Conservation (phyloP, 2,797 vertebrate species). For the Scyliorhinus canicula region DNA sequence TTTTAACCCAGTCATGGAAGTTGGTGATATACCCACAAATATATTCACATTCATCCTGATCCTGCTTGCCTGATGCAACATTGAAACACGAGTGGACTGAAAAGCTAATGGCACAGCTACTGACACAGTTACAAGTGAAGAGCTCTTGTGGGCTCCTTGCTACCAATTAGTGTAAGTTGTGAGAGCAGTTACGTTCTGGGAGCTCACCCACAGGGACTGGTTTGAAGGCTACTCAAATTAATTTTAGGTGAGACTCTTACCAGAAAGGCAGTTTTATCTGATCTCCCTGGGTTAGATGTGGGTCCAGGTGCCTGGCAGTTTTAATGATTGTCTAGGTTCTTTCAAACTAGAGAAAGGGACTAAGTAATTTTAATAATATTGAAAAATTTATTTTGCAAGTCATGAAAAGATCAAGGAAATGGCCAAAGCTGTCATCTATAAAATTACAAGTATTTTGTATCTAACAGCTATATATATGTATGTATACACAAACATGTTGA, state of each 20-base stretch:
- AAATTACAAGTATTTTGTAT: not conserved
- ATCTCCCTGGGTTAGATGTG: conserved; percentile 25
- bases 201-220: not conserved
- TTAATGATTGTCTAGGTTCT: not conserved
- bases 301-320: not conserved
- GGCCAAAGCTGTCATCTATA: not conserved
- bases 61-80: not conserved
- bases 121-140: not conserved
- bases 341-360: not conserved
- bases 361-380: not conserved
- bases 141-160: not conserved
- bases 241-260: conserved; percentile 7
- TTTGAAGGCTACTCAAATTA: conserved; percentile 36
- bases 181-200: conserved; percentile 26
- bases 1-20: not conserved
- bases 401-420: not conserved
- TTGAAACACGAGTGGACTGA: not conserved
- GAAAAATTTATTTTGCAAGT: not conserved
- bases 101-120: not conserved
- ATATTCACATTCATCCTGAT: not conserved
- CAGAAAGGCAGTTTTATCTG: not conserved
- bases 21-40: not conserved
- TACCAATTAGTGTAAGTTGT: conserved; percentile 24
- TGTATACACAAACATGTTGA: not conserved
- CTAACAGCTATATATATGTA: not conserved